phyloP scores from a whole-genome alignment of 2,888 invertebrate species.

The Uropetala carovei region DNA sequence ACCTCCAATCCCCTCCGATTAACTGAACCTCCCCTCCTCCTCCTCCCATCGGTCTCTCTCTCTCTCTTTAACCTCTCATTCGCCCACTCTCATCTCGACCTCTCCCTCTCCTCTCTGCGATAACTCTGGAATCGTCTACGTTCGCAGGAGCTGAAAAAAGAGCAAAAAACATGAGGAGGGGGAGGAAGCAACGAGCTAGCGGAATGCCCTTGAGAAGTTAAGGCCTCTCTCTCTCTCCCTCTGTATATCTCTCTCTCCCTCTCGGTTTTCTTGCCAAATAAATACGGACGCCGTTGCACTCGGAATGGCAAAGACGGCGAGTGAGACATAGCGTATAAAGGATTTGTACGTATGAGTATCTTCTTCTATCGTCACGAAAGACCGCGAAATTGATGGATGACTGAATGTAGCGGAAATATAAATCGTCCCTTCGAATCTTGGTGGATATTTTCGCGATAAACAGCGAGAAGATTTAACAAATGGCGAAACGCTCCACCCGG shows the following conservation, averaged over 20 bases:
- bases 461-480: too few species aligned
- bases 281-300: neutral
- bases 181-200: neutral
- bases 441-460: too few species aligned
- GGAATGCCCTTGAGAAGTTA: neutral
- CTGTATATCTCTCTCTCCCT: too few species aligned
- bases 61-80: neutral
- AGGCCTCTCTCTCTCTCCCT: neutral
- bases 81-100: neutral
- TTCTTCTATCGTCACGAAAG: too few species aligned
- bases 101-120: constrained; percentile 4
- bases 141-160: too few species aligned
- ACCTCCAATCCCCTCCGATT: neutral
- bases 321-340: too few species aligned
- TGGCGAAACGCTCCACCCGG: too few species aligned
- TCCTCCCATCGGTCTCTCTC: neutral
- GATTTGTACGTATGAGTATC: too few species aligned
- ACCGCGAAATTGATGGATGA: too few species aligned
- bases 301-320: neutral
- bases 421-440: too few species aligned
- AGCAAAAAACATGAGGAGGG: neutral
- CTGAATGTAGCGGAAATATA: too few species aligned
- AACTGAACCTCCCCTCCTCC: neutral
- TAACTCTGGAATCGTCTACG: neutral
- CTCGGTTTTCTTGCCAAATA: neutral